Evolutionary conservation across 2,797 vertebrate genomes (phyloP).

Genomic region (Cephalopachus bancanus): DNA sequence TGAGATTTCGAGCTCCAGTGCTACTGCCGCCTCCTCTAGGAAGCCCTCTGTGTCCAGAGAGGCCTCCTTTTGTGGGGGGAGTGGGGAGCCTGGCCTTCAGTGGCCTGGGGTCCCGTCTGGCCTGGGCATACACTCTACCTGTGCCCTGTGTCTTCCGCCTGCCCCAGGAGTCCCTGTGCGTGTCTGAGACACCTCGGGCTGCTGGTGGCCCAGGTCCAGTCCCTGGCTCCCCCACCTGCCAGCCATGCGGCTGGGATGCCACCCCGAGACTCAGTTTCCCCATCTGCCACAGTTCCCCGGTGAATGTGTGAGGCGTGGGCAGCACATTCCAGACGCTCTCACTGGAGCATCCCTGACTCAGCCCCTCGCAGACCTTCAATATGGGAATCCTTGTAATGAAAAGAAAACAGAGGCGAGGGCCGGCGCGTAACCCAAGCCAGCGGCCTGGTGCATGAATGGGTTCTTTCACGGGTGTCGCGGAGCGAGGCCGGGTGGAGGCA

Average conservation of each 20-base stretch:
- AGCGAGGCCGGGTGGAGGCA: conserved; percentile 82
- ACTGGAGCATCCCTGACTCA: conserved; percentile 76
- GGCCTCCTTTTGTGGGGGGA: no score
- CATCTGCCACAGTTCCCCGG: not conserved
- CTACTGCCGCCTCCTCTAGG: no score
- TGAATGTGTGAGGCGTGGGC: not conserved
- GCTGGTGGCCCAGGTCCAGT: not conserved
- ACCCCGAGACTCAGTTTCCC: conserved; percentile 57
- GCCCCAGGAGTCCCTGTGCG: not conserved
- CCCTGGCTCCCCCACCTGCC: not conserved
- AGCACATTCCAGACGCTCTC: not conserved
- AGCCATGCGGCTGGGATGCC: not conserved
- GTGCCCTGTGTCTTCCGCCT: not conserved
- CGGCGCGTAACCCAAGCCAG: conserved; percentile 87
- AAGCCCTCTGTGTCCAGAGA: no score
- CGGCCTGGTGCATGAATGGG: conserved; percentile 89
- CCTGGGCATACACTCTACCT: no score
- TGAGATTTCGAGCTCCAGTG: no score
- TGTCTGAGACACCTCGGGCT: not conserved
- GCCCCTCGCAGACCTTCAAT: conserved; percentile 75
- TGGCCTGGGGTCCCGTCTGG: not conserved
- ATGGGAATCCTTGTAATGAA: conserved; percentile 87
- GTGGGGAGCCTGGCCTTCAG: no score
- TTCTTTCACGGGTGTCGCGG: conserved; percentile 88
- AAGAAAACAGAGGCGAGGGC: conserved; percentile 87